These are phyloP conservation scores for Magallana ariakensis DNA, from an alignment of 1,140 invertebrate genomes.

Conservation along the genomic window DNA sequence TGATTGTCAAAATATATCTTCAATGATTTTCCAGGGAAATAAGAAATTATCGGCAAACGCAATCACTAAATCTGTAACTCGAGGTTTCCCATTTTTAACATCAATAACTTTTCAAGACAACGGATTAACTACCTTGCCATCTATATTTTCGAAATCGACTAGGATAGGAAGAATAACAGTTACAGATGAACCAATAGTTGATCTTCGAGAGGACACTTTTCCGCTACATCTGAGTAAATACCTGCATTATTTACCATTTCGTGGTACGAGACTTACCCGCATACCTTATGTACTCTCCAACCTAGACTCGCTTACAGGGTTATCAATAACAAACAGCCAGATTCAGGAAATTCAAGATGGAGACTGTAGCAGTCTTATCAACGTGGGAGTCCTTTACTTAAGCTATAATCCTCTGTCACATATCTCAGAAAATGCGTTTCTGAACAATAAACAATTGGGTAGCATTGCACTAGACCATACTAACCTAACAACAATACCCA, in stretches of 20 bases:
- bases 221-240: background rate
- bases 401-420: background rate
- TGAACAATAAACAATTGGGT: constrained; percentile 28
- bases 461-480: background rate
- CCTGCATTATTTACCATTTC: background rate
- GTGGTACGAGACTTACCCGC: background rate
- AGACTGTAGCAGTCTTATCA: background rate
- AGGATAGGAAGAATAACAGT: background rate
- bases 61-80: background rate
- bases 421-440: constrained; percentile 8
- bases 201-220: background rate
- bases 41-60: background rate
- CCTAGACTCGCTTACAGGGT: background rate
- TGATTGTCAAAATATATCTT: background rate
- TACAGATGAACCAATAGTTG: background rate
- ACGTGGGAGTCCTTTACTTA: background rate
- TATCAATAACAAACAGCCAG: background rate
- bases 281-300: background rate
- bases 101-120: background rate
- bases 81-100: background rate
- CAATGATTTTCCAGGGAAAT: background rate
- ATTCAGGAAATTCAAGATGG: background rate
- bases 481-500: background rate
- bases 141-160: background rate
- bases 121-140: background rate